These are phyloP conservation scores for Stenolophus ochropezus DNA, from an alignment of 2,888 invertebrate species.

Conservation along the genomic window DNA sequence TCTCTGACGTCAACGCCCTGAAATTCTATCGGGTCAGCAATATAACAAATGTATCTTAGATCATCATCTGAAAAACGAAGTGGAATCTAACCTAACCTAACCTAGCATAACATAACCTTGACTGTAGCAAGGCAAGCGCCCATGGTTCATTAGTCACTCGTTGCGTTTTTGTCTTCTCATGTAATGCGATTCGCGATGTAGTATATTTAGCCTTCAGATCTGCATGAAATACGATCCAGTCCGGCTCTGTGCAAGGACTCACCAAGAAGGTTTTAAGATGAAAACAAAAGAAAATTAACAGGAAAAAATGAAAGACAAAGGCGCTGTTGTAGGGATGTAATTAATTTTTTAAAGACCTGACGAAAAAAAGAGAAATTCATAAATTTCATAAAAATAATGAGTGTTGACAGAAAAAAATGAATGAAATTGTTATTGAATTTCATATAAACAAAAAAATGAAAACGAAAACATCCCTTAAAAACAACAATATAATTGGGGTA, in stretches of 20 bases:
- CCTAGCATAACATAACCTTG: conserved; percentile 9
- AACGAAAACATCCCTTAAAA: too few relatives aligned
- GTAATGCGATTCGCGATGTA: conserved; percentile 15
- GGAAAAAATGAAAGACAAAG: conserved; percentile 17
- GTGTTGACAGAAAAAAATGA: not conserved
- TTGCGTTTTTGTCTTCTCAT: conserved; percentile 18
- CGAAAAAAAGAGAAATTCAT: conserved; percentile 4
- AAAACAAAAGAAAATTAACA: conserved; percentile 11
- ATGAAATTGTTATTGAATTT: not conserved
- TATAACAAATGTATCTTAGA: not conserved
- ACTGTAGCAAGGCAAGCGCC: not conserved
- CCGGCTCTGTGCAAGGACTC: not conserved
- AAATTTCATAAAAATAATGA: conserved; percentile 11
- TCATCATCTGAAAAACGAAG: not conserved
- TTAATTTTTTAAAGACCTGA: conserved; percentile 11
- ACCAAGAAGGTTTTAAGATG: not conserved
- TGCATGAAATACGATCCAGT: conserved; percentile 15
- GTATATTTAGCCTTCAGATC: conserved; percentile 36
- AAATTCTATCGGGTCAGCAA: too few relatives aligned
- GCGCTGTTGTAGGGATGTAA: conserved; percentile 1
- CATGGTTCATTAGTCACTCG: conserved; percentile 34
- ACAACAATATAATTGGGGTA: too few relatives aligned
- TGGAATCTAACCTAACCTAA: not conserved
- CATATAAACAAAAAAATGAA: too few relatives aligned
- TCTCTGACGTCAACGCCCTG: too few relatives aligned